Conservation (phyloP, 2,888 invertebrate genomes). For the Hydrotaea cyrtoneurina region DNA sequence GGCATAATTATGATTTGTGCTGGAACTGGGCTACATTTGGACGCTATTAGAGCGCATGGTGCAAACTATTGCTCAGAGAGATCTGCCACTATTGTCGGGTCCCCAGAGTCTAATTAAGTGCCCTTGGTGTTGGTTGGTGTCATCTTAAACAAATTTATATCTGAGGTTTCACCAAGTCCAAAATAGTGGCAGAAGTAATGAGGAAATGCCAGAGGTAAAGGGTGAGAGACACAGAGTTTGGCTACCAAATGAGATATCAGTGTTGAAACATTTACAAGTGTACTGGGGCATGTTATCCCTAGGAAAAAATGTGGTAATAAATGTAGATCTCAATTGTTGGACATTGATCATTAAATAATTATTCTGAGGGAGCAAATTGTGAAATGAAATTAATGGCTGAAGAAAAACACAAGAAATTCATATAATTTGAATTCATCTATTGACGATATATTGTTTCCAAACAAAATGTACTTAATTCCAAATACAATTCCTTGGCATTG, state of each 20-base stretch:
- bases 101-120: constrained; percentile 15
- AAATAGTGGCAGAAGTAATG: not conserved
- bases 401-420: no score
- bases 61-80: not conserved
- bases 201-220: not conserved
- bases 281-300: no score
- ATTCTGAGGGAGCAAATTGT: no score
- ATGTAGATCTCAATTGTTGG: no score
- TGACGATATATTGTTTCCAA: no score
- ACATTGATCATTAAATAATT: no score
- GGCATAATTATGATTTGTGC: constrained; percentile 30
- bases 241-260: not conserved
- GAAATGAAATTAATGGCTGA: no score
- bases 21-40: not conserved
- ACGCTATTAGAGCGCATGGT: not conserved
- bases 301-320: no score
- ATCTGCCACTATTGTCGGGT: not conserved
- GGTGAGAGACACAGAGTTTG: not conserved
- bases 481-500: no score
- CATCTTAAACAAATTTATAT: constrained; percentile 14
- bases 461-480: no score
- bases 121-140: constrained; percentile 9
- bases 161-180: not conserved
- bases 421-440: no score
- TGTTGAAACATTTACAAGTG: no score